These are phyloP conservation scores for Linyphia triangularis DNA, from an alignment of 2,888 invertebrate genomes.

Conservation along the genomic window DNA sequence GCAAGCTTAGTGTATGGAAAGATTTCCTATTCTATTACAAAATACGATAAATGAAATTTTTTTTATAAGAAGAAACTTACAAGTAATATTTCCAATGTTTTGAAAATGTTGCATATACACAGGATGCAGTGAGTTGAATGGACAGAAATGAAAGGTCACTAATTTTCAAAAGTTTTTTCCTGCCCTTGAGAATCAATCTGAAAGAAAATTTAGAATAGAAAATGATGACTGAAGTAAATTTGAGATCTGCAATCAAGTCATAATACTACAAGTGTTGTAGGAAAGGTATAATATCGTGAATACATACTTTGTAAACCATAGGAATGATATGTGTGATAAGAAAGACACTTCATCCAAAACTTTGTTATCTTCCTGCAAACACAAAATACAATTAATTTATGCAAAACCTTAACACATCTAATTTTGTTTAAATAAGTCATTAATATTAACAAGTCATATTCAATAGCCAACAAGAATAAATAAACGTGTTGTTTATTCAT, in stretches of 20 bases:
- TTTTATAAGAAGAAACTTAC: background rate
- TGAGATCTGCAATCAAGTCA: too few species aligned
- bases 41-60: too few species aligned
- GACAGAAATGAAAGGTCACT: slow-evolving; percentile 19
- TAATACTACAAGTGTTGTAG: background rate
- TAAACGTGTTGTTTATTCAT: too few species aligned
- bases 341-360: slow-evolving; percentile 45
- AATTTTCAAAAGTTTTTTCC: slow-evolving; percentile 20
- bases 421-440: background rate
- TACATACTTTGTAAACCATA: slow-evolving; percentile 55
- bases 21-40: too few species aligned
- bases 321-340: slow-evolving; percentile 4
- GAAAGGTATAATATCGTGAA: background rate
- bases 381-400: background rate
- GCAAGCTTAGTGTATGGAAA: too few species aligned
- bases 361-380: slow-evolving; percentile 25
- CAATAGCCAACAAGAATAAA: too few species aligned
- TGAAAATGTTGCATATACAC: slow-evolving; percentile 15
- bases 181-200: slow-evolving; percentile 23
- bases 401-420: background rate
- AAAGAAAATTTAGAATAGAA: background rate
- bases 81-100: slow-evolving; percentile 46
- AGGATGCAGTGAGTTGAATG: background rate
- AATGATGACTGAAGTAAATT: background rate
- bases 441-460: background rate